Evolutionary conservation across 2,113 vertebrate species (phyloP), one percentile per base, ranked within the genome.

Genomic region (Emberiza fucata): DNA sequence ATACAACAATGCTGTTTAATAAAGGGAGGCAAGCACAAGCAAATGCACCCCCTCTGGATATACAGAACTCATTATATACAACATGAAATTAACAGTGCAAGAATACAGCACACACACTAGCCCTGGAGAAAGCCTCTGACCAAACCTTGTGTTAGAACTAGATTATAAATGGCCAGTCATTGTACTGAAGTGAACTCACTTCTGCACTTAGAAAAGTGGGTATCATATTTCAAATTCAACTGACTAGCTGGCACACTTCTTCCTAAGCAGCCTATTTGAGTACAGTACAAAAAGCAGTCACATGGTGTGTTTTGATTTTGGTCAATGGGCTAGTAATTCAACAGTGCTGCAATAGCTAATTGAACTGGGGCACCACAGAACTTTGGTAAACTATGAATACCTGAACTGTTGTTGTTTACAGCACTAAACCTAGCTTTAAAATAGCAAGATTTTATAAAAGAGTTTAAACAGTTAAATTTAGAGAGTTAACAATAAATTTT

Each of bases 111-210:
- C 33, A 22, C 40, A n/a, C 85, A 69, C 9, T 29, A 89, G 53
- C 45, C 63, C 64, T 88, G 86, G 64, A 90, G 45, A 91, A 86
- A 96, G 44, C 48, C 51, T 68, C 72, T 45, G 60, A 37, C 79
- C 56, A 92, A 91, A 61, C 54, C 44, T 33, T 2, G 37, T 57
- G 81, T 50, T 48, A 69, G 78, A 96, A 93, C 59, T 70, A 47
- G 85, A 75, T 96, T 87, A 91, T n/a, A 95, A 94, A 94, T 73
- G 92, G 93, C 96, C 51, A 94, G 71, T 95, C 86, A 87, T 40
- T 93, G 69, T 51, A 88, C 83, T n/a, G 12, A 95, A 92, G 31
- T 85, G 84, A 97, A 94, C 69, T 96, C 83, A 81, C 64, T 93
- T 76, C 47, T 77, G 87, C 42, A 68, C 25, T 86, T 84, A 39